Evolutionary conservation across 2,113 vertebrate species (phyloP).

Genomic region (Octodon degus): DNA sequence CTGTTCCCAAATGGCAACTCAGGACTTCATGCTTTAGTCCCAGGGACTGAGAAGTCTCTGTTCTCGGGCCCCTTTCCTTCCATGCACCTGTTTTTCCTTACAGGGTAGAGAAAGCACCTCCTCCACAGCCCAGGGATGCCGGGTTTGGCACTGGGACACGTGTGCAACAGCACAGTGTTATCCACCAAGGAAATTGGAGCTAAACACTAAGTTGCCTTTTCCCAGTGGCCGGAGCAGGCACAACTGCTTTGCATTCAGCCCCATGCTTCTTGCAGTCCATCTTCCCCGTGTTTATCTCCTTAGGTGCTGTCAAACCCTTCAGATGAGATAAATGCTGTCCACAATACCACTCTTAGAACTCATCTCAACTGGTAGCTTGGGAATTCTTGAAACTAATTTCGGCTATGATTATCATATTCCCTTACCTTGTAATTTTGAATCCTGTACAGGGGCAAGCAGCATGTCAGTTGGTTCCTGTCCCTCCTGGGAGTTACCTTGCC

Average conservation of each 20-base stretch:
- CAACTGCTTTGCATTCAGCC: not conserved
- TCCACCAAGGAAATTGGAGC: not conserved
- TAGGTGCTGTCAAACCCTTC: conserved; percentile 51
- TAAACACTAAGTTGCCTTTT: not conserved
- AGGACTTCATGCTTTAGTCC: not conserved
- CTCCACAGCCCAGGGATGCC: rapidly evolving
- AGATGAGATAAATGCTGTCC: conserved; percentile 43
- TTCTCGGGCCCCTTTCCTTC: not conserved
- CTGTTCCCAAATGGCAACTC: not conserved
- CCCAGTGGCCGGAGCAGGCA: not conserved
- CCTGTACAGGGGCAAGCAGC: not conserved
- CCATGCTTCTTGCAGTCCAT: not conserved
- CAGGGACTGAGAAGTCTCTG: not conserved
- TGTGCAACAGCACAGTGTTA: not conserved
- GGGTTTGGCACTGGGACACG: not conserved
- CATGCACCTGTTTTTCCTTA: not conserved
- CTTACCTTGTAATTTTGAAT: conserved; percentile 50
- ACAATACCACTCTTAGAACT: not conserved
- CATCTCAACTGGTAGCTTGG: conserved; percentile 13
- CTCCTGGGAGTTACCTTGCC: not conserved
- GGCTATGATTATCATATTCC: not conserved
- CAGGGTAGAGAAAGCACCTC: not conserved
- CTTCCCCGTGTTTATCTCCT: conserved; percentile 5
- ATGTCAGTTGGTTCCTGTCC: not conserved
- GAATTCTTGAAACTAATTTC: conserved; percentile 41